Conservation (phyloP, 2,113 vertebrate genomes). For the Cromileptes altivelis region DNA sequence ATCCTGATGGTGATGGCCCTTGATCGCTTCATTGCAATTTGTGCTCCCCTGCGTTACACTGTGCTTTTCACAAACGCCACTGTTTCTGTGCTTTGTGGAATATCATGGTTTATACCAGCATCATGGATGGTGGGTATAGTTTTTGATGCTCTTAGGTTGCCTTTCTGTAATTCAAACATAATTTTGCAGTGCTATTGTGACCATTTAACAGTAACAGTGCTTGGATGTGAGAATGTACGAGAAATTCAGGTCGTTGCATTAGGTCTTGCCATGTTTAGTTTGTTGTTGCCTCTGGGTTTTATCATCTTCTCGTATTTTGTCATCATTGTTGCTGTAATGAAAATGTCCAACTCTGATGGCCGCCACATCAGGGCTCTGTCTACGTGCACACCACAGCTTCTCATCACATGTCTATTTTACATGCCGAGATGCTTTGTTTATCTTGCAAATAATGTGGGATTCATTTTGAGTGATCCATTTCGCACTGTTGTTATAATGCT, state of each 20-base stretch:
- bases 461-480: constrained; percentile 45
- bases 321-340: constrained; percentile 62
- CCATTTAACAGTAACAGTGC: constrained; percentile 40
- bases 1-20: constrained; percentile 78
- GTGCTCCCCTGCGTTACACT: constrained; percentile 67
- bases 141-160: constrained; percentile 26
- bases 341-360: constrained; percentile 52
- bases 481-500: constrained; percentile 68
- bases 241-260: background rate
- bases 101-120: constrained; percentile 59
- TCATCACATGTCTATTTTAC: constrained; percentile 74
- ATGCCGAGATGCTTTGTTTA: constrained; percentile 77
- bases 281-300: constrained; percentile 69
- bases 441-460: constrained; percentile 55
- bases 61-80: constrained; percentile 60
- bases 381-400: constrained; percentile 77
- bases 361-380: constrained; percentile 54
- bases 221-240: constrained; percentile 54
- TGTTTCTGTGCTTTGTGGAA: constrained; percentile 58
- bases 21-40: constrained; percentile 76
- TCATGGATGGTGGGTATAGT: constrained; percentile 45
- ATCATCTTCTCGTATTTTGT: constrained; percentile 73
- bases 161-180: constrained; percentile 72
- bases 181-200: constrained; percentile 79
- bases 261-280: constrained; percentile 60